These are phyloP conservation scores for Pluvialis apricaria DNA, from an alignment of 2,113 vertebrate species.

Conservation along the genomic window DNA sequence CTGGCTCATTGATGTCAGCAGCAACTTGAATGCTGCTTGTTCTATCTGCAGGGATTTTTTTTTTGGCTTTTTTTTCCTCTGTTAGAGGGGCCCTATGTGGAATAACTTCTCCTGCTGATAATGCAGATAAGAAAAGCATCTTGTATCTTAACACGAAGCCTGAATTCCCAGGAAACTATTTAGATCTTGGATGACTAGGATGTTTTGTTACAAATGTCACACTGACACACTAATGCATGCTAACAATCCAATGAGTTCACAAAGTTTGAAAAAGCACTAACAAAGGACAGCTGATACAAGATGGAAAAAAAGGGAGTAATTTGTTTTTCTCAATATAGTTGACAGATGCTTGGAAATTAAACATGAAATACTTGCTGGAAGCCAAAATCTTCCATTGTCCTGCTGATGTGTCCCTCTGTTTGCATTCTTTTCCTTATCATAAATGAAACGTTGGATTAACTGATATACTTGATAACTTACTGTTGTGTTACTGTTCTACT, in stretches of 20 bases:
- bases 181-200: background rate
- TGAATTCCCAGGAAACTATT: background rate
- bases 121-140: background rate
- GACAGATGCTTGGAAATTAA: background rate
- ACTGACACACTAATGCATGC: background rate
- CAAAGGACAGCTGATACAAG: background rate
- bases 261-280: background rate
- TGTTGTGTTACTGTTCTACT: background rate
- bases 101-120: background rate
- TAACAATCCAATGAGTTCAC: background rate
- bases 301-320: background rate
- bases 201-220: conserved; percentile 5
- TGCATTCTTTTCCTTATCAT: background rate
- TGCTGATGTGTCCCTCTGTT: background rate
- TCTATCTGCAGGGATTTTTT: background rate
- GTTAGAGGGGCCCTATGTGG: background rate
- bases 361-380: background rate
- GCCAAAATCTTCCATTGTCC: background rate
- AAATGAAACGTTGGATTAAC: background rate
- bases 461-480: background rate
- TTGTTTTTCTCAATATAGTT: background rate
- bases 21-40: background rate
- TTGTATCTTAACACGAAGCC: background rate
- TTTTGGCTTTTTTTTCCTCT: background rate
- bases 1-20: background rate